Evolutionary conservation across 1,140 invertebrate genomes (phyloP), one percentile per base, ranked within the genome.

Genomic region (Bombus consobrinus): DNA sequence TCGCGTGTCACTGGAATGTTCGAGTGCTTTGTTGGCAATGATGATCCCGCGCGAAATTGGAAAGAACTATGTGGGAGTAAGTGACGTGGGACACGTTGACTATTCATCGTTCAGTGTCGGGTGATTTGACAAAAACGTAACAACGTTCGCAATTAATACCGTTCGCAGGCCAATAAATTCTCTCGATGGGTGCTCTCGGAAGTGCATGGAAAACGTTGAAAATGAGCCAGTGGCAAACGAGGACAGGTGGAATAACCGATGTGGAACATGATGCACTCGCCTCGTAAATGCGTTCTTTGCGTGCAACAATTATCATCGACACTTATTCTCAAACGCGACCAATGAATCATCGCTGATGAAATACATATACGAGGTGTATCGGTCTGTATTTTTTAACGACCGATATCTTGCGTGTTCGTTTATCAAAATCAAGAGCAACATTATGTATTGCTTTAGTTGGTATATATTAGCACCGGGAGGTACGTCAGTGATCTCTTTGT

Each of bases 201-300:
- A 90, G 80, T 69, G 64, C 75, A 18, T 6, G 81, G 88, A 69
- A 85, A 90, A 90, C 75, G 83, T 86, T 90, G 86, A 88, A 90
- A 88, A 90, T 88, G 86, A 88, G 89, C 89, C 88, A 88, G 83
- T 89, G 77, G 83, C 86, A 85, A 90, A 90, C 71, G 89, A 83
- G 89, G 88, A 88, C 86, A 86, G 83, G 83, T 86, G 86, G 32
- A 73, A 77, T 76, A 79, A 90, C 53, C 88, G 89, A 90, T 83
- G 83, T 87, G 89, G 62, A 90, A 90, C 89, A 83, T 47, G 89
- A 90, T 90, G 86, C 84, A 69, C 47, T 78, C 81, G 72, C 83
- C 69, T 88, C 72, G 86, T 87, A 77, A 89, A 84, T 86, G 71
- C 85, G 81, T 72, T 79, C 72, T 77, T 62, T 32, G 76, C 84